A percentile compares a stretch with the other conserved stretches of the same genome.
Evolutionary conservation across 2,888 invertebrate species (phyloP).

Genomic region (Cheilosia impressa): DNA sequence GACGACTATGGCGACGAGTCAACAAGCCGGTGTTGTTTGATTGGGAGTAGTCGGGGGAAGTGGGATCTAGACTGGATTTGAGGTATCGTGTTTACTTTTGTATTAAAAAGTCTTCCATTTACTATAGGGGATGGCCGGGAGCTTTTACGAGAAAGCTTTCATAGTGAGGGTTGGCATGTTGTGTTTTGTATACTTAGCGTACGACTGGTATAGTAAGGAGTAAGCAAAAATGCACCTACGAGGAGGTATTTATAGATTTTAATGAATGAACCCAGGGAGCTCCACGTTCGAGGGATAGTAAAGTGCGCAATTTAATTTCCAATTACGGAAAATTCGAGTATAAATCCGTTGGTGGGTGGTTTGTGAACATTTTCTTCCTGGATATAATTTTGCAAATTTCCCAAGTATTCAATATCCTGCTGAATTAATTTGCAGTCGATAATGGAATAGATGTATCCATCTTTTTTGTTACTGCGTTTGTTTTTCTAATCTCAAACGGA

Average conservation of each 20-base stretch:
- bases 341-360: background rate
- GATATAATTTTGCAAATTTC: background rate
- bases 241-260: constrained; percentile 34
- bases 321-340: constrained; percentile 16
- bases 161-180: constrained; percentile 11
- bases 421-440: constrained; percentile 29
- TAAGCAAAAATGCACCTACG: background rate
- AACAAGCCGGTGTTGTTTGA: constrained; percentile 23
- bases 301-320: constrained; percentile 26
- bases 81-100: constrained; percentile 25
- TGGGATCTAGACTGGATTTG: background rate
- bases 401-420: background rate
- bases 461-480: no score
- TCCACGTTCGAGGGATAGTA: background rate
- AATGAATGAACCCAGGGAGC: constrained; percentile 53
- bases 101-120: constrained; percentile 31
- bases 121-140: constrained; percentile 28
- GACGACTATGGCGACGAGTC: background rate
- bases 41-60: constrained; percentile 19
- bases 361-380: background rate
- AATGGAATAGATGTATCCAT: no score
- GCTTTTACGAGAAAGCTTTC: constrained; percentile 72
- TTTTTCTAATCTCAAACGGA: no score
- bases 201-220: constrained; percentile 45
- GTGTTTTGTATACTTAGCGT: constrained; percentile 1